Base-by-base conservation (phyloP, 2,113 vertebrate genomes). In the Tachysurus vachellii region DNA sequence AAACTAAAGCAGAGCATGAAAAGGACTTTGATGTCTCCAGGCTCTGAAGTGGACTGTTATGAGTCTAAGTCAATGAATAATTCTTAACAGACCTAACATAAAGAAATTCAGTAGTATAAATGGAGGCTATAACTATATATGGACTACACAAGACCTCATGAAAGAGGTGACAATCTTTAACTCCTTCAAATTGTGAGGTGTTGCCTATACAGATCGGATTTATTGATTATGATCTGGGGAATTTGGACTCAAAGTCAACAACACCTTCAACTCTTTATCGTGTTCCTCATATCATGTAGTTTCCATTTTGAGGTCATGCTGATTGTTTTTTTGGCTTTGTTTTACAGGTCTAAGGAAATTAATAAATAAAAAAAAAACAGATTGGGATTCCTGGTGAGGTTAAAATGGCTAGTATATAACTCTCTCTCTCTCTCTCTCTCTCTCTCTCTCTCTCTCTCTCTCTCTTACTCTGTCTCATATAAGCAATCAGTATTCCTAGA, bases 1-100 rank as follows among this genome's bases (percentile, higher is more conserved):
- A 73, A 87, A 80, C 68, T 19, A 31, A 57, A 21, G 36, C 79
- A 85, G 57, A 76, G 82, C 80, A 75, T 80, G 11, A 70, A 77
- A 85, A 81, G 75, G 50, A 75, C 88, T 89, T 91, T 89, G 83
- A 91, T 82, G 85, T 87, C 66, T 71, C n/a, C 80, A 61, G 71
- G 86, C 82, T 89, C 81, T 31, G 82, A 80, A 54, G 82, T 31
- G 71, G 83, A 82, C 85, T 85, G 79, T 57, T 88, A 59, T 73
- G 61, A 77, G 31, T 79, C 64, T 82, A 80, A 64, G 54, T 64
- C 31, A 88, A 82, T 86, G 53, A 70, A 80, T 47, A 85, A 66
- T 64, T 88, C 89, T 79, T 82, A 89, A 84, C 61, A 82, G 36
- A 64, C 66, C 80, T 59, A 88, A 89, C 82, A 80, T 21, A 89